Evolutionary conservation across 2,113 vertebrate genomes (phyloP).

Genomic region (Vimba vimba): DNA sequence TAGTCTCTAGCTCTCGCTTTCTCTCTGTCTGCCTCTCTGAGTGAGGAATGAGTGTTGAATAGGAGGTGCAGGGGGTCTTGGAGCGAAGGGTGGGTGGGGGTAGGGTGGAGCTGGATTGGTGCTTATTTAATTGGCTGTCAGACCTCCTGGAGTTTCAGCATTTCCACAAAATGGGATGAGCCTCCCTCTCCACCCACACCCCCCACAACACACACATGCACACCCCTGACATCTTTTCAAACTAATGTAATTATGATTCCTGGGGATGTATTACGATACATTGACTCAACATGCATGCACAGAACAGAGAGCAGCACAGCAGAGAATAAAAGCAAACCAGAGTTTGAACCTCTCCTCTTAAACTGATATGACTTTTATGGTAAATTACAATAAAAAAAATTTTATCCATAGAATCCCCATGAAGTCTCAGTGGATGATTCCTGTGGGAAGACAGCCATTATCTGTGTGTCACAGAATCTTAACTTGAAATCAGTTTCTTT

Average conservation of each 20-base stretch:
- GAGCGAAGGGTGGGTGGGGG: constrained; percentile 55
- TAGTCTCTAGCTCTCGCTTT: constrained; percentile 52
- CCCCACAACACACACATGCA: constrained; percentile 36
- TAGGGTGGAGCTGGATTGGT: constrained; percentile 63
- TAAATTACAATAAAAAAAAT: constrained; percentile 6
- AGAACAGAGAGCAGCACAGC: constrained; percentile 41
- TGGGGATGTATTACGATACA: constrained; percentile 53
- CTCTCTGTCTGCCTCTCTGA: constrained; percentile 61
- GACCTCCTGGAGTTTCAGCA: constrained; percentile 69
- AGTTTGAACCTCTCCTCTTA: constrained; percentile 33
- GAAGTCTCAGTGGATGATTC: constrained; percentile 7
- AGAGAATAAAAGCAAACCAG: constrained; percentile 40
- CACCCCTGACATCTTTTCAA: constrained; percentile 60
- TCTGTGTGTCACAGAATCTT: neutral
- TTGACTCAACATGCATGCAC: constrained; percentile 54
- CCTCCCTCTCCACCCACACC: constrained; percentile 21
- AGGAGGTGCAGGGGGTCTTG: constrained; percentile 56
- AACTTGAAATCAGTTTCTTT: neutral
- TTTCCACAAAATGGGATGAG: constrained; percentile 64
- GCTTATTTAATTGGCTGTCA: constrained; percentile 71
- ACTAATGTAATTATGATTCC: constrained; percentile 62
- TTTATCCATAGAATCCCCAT: constrained; percentile 4
- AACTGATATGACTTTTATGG: constrained; percentile 27
- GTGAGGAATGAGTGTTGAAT: constrained; percentile 60
- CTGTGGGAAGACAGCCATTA: neutral